Evolutionary conservation across 1,140 invertebrate genomes (phyloP), one percentile per base, ranked within the genome.

Genomic region (Apis laboriosa): DNA sequence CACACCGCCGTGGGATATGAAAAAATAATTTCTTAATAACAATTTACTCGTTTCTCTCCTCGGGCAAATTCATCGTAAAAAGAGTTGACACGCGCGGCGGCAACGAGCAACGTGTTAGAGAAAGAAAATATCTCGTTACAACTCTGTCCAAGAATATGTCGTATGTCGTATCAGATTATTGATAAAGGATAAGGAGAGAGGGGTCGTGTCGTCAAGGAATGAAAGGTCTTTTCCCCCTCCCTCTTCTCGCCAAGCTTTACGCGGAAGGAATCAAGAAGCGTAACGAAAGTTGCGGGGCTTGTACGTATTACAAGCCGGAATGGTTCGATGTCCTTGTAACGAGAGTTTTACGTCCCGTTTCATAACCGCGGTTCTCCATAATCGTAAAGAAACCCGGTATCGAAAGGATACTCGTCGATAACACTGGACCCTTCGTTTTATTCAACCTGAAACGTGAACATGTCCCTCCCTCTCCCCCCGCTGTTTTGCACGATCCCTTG

Each of bases 261-360:
- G 72, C 70, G 49, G 24, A 74, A 82, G 61, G 82, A 86, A 86
- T 89, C 88, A 88, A 89, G 87, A 84, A 89, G 86, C 87, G 61
- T 80, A 67, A 78, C 79, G 77, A 72, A 71, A 73, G 68, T 75
- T 53, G 55, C 73, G 8, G 12, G n/a, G 55, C n/a, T 77, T 58
- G 73, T 82, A 77, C 72, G 73, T 76, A 56, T 66, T 49, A 78
- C 34, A 43, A 43, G 24, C 66, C 70, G 63, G 74, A 55, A 74
- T 80, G 67, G 63, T 76, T 70, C 67, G 78, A 80, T 74, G 84
- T 84, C 53, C 75, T 80, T 79, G 71, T 84, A 89, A 88, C 82
- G 82, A 76, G 77, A 73, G 56, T 89, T 88, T 89, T 89, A 89
- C 75, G 76, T 74, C 74, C 82, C 66, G 66, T 75, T 86, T 88